Conservation (phyloP, 1,140 invertebrate genomes). For the Drosophila tristis region DNA sequence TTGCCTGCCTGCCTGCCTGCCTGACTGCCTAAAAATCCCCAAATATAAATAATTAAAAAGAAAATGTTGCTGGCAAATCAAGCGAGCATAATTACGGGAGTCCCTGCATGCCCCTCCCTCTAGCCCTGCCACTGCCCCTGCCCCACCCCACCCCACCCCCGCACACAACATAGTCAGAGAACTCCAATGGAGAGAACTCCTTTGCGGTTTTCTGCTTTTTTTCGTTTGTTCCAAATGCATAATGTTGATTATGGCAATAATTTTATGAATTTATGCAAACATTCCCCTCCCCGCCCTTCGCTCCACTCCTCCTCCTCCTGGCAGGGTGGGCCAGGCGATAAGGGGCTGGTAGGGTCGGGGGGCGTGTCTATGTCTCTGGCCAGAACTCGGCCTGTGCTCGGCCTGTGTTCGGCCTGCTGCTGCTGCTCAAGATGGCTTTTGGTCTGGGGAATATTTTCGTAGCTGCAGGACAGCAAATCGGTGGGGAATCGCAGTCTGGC, state of each 20-base stretch:
- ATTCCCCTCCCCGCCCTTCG: constrained; percentile 14
- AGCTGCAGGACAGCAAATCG: too few species aligned
- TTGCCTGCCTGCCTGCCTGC: constrained; percentile 58
- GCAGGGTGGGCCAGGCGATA: constrained; percentile 64
- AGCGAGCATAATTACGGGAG: constrained; percentile 71
- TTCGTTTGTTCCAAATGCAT: constrained; percentile 76
- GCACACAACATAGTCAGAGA: background rate
- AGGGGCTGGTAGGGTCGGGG: constrained; percentile 1
- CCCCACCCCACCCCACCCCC: background rate
- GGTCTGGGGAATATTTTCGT: background rate
- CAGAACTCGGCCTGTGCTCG: background rate
- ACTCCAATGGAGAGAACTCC: constrained; percentile 26
- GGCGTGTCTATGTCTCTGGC: too few species aligned
- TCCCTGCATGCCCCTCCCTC: background rate
- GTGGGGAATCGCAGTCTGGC: too few species aligned
- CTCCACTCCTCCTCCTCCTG: background rate
- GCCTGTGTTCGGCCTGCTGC: too few species aligned
- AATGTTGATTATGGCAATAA: constrained; percentile 84
- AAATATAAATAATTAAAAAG: constrained; percentile 83
- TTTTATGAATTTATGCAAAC: constrained; percentile 84
- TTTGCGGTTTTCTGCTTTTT: constrained; percentile 66
- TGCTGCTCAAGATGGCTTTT: background rate
- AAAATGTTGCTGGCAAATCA: constrained; percentile 81
- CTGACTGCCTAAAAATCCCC: constrained; percentile 78
- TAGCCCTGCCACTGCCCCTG: background rate